Evolutionary conservation across 2,888 invertebrate species (phyloP).

Genomic region (Chrysolina oricalcia): DNA sequence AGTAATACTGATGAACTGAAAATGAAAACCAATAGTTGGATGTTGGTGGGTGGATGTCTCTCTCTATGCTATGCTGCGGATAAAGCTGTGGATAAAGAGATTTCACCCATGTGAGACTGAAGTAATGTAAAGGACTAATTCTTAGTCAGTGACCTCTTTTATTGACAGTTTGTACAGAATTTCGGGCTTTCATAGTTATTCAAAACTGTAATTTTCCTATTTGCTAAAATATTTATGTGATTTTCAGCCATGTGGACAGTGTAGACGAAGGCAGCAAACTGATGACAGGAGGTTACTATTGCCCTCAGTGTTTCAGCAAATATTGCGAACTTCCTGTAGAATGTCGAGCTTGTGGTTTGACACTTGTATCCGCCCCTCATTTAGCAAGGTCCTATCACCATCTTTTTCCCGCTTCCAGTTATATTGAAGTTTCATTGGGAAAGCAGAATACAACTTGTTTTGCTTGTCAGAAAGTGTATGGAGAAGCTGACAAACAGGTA

Average conservation of each 20-base stretch:
- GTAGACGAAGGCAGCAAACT: slow-evolving; percentile 80
- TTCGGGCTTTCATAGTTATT: too few species aligned
- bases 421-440: slow-evolving; percentile 80
- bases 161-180: too few species aligned
- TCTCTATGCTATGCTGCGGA: too few species aligned
- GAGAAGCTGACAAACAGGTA: slow-evolving; percentile 83
- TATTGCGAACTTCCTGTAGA: slow-evolving; percentile 99
- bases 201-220: too few species aligned
- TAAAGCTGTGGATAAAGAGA: too few species aligned
- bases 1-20: too few species aligned
- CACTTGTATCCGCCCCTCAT: slow-evolving; percentile 97
- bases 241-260: slow-evolving; percentile 86
- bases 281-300: slow-evolving; percentile 86
- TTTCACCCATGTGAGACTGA: too few species aligned
- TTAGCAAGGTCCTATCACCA: slow-evolving; percentile 98
- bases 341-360: slow-evolving; percentile 95
- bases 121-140: too few species aligned
- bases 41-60: too few species aligned
- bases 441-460: slow-evolving; percentile 79
- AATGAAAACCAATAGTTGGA: too few species aligned
- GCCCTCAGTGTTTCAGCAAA: slow-evolving; percentile 97
- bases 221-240: not conserved
- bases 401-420: slow-evolving; percentile 93
- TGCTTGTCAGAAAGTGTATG: slow-evolving; percentile 83
- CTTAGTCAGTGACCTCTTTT: too few species aligned